A percentile compares a stretch with the other conserved stretches of the same genome.
Conservation (phyloP, 2,797 vertebrate genomes). For the Lycodopsis pacificus region DNA sequence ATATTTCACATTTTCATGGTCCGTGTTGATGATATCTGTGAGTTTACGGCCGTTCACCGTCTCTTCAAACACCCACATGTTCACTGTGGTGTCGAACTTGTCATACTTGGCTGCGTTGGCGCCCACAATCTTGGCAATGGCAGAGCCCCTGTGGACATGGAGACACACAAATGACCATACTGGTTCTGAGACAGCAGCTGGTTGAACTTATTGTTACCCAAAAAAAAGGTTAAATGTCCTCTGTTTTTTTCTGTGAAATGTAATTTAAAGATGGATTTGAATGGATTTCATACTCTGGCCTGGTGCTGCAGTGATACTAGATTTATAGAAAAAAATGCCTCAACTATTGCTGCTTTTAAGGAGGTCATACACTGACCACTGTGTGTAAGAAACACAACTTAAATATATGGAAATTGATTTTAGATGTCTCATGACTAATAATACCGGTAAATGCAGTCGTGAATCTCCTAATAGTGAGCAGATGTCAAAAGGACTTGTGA, state of each 20-base stretch:
- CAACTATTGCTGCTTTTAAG: background rate
- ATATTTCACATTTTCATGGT: slow-evolving; percentile 97
- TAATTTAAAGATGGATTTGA: background rate
- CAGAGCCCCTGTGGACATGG: slow-evolving; percentile 90
- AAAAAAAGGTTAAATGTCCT: background rate
- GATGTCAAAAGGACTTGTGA: background rate
- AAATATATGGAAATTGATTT: background rate
- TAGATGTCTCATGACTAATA: background rate
- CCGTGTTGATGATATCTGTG: slow-evolving; percentile 95
- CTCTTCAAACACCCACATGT: slow-evolving; percentile 99
- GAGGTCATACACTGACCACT: background rate
- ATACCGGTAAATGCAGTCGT: too few species aligned
- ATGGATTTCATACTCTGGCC: background rate
- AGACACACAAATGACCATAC: slow-evolving; percentile 9
- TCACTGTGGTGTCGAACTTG: slow-evolving; percentile 89
- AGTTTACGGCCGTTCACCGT: slow-evolving; percentile 88
- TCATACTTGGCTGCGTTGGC: slow-evolving; percentile 87
- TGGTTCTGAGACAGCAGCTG: background rate
- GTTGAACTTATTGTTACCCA: background rate
- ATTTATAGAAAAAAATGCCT: too few species aligned
- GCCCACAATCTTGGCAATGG: slow-evolving; percentile 96
- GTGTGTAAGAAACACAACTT: background rate
- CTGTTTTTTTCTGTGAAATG: background rate
- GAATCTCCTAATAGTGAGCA: background rate
- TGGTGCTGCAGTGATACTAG: background rate